phyloP scores from a whole-genome alignment of 2,888 invertebrate genomes.

The Drosophila demipolita region DNA sequence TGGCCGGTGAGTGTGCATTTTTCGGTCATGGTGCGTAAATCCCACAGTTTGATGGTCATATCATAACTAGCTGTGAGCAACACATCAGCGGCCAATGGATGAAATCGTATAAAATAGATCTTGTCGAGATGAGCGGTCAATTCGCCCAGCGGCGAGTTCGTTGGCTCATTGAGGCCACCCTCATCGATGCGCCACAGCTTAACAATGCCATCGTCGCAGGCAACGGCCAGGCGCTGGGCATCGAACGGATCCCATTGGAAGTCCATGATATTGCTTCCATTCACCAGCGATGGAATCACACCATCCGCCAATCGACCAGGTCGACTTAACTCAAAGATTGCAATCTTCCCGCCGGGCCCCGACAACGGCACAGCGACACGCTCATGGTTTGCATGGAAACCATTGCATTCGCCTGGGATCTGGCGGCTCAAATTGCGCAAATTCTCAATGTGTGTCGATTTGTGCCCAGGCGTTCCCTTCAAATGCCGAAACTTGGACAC shows the following conservation, averaged over 20 bases:
- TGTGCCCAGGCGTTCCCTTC: constrained; percentile 95
- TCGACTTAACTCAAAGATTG: constrained; percentile 92
- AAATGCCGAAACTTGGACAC: constrained; percentile 97
- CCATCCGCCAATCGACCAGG: constrained; percentile 92
- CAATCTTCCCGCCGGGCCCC: constrained; percentile 96
- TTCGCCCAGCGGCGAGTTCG: constrained; percentile 90
- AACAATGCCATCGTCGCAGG: constrained; percentile 95
- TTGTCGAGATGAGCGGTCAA: constrained; percentile 94
- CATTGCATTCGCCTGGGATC: constrained; percentile 97
- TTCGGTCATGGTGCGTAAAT: constrained; percentile 88
- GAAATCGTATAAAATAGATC: constrained; percentile 95
- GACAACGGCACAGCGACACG: constrained; percentile 95
- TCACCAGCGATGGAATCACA: constrained; percentile 94
- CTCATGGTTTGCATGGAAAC: constrained; percentile 94
- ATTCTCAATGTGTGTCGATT: constrained; percentile 96
- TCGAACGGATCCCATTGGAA: constrained; percentile 98
- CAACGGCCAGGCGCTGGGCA: constrained; percentile 91
- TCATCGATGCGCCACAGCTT: constrained; percentile 92
- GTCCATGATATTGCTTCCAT: constrained; percentile 95
- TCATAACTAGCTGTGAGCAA: constrained; percentile 96
- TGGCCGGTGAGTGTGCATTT: constrained; percentile 89
- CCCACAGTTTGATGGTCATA: constrained; percentile 95
- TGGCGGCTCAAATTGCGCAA: constrained; percentile 95
- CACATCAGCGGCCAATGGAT: constrained; percentile 94
- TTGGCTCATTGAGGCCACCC: constrained; percentile 90